Evolutionary conservation across 2,797 vertebrate genomes (phyloP), one percentile per base, ranked within the genome.

Genomic region (Sebastes nivosus): DNA sequence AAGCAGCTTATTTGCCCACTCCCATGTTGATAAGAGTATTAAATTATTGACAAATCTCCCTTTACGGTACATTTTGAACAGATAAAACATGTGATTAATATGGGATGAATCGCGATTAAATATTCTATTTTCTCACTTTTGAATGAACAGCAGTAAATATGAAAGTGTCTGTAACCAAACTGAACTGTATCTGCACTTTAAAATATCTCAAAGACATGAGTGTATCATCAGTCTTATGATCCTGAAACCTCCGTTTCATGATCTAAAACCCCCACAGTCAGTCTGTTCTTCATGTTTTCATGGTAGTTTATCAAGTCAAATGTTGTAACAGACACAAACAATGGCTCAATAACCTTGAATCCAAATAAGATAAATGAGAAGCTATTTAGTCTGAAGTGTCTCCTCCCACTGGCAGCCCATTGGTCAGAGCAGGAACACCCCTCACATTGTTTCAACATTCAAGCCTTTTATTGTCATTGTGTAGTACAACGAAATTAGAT

Each of bases 351-450:
- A 11, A 77, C 34, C 64, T 67, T 81, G 32, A 55, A 36, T 13
- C 4, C 13, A 58, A 18, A 67, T 42, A 29, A 52, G 6, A 54
- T 30, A 54, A 69, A 24, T 50, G 9, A 24, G 14, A 63, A 46
- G 22, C 60, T 64, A 38, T 69, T 68, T 6, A 10, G 11, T 66
- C 14, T 70, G 25, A 10, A 9, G 30, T 54, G 1, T 38, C 64
- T 66, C 76, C 88, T 1, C 77, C 77, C 60, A 8, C 63, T 66
- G 30, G 25, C 55, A 80, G 61, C 55, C 30, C 1, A 88, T 90
- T 92, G 90, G 92, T 29, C 79, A 52, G 54, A 71, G 27, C 60
- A 81, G 76, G 2, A 81, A 87, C 92, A 55, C 84, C 82, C 85
- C 82, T 68, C 32, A 55, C 5, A 9, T 5, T 38, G 36, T 14